Evolutionary conservation across 2,113 vertebrate species (phyloP), one percentile per base, ranked within the genome.

Genomic region (Pagrus major): DNA sequence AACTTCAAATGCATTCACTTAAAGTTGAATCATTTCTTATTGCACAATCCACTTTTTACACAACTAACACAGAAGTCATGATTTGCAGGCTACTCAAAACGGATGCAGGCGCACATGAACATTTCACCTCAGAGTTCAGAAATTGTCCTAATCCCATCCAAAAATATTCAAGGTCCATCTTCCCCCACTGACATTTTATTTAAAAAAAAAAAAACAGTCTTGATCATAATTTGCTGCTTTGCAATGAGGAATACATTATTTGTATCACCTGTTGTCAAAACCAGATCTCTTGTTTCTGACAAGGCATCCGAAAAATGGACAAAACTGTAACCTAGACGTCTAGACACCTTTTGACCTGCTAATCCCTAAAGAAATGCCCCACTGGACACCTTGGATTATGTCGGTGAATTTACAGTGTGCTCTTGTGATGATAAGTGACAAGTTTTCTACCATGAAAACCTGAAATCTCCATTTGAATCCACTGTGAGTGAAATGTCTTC

Each of bases 331-430:
- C 52, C 51, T 21, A 56, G 52, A 56, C 6, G 18, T 70, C 51
- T 56, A 56, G 37, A 55, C 23, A 2, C 27, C 49, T 54, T 69
- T 54, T 54, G 66, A 41, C 14, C 52, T 29, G 52, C 25, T 27
- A 54, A 41, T 10, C 20, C 2, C 29, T 4, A 29, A 55, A 25
- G 23, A 27, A 29, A 55, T 21, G 35, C 4, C 49, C 67, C 16
- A 29, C 16, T 27, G 49, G 23, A 69, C 35, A 41, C 51, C n/a
- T 41, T 41, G 51, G 35, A 70, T 70, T 70, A 41, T 55, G 51
- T 70, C 2, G 3, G 37, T 54, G 23, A 39, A 39, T 6, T 39
- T 35, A 54, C 66, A 69, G 18, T 52, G 55, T 9, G 21, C 8
- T 58, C 3, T 15, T 16, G 25, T 47, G 20, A 11, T 37, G 29